A percentile compares a stretch with the other conserved stretches of the same genome.
These are phyloP conservation scores for Parnassius apollo DNA, from an alignment of 2,888 invertebrate species.

Conservation along the genomic window DNA sequence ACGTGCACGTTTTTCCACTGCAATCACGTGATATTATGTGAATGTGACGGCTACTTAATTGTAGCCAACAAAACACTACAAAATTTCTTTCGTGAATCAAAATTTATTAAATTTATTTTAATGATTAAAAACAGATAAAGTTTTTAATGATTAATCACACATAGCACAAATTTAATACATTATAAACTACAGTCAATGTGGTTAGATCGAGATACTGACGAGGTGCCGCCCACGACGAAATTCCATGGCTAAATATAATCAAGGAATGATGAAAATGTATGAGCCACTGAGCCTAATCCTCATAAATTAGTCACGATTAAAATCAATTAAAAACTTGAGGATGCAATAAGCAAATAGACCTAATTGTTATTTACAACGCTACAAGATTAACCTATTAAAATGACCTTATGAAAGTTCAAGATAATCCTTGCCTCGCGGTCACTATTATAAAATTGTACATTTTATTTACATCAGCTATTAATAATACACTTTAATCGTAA, in stretches of 20 bases:
- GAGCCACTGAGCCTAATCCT: conserved; percentile 26
- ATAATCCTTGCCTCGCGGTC: not conserved
- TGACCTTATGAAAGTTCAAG: not conserved
- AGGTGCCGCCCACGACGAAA: conserved; percentile 43
- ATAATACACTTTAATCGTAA: not conserved
- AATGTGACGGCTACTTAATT: too few relatives aligned
- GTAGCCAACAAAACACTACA: too few relatives aligned
- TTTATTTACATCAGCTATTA: too few relatives aligned
- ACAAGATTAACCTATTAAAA: not conserved
- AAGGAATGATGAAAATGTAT: conserved; percentile 35
- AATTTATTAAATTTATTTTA: too few relatives aligned
- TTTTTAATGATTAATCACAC: not conserved
- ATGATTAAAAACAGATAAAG: too few relatives aligned
- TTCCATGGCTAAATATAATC: conserved; percentile 35
- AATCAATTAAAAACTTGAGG: conserved; percentile 20
- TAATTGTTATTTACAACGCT: conserved; percentile 10
- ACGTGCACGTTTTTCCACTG: too few relatives aligned
- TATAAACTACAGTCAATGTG: conserved; percentile 14
- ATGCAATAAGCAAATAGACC: conserved; percentile 11
- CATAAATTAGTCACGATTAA: conserved; percentile 22
- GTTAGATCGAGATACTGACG: conserved; percentile 36
- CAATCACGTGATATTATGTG: too few relatives aligned
- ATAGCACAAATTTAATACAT: conserved; percentile 31
- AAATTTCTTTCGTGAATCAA: too few relatives aligned
- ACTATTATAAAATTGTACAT: not conserved